A percentile compares a stretch with the other conserved stretches of the same genome.
Conservation (phyloP, 2,113 vertebrate genomes). For the Numida meleagris region DNA sequence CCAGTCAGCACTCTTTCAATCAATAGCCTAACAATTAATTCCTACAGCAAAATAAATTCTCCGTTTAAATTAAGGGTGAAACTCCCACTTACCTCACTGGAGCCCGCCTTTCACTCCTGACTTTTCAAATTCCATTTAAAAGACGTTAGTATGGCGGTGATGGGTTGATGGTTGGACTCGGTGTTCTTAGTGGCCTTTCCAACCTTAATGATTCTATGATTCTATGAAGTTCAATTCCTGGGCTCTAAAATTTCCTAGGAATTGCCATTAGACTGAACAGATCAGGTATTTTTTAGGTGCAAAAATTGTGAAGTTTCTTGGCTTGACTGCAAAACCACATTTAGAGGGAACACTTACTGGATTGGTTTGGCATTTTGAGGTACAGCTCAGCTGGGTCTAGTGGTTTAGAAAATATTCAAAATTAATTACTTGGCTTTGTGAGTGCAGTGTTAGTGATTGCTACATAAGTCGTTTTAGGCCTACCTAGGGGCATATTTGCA, state of each 20-base stretch:
- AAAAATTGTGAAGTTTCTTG: not conserved
- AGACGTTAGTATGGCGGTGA: not conserved
- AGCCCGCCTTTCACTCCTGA: not conserved
- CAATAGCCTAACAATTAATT: not conserved
- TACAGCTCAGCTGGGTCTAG: not conserved
- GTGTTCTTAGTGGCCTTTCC: too few species aligned
- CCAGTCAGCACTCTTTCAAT: not conserved
- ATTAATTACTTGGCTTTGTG: slow-evolving; percentile 53
- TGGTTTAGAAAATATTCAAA: slow-evolving; percentile 28
- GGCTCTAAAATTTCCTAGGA: not conserved
- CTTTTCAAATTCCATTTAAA: not conserved
- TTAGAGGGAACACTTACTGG: not conserved
- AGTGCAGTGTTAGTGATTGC: slow-evolving; percentile 41
- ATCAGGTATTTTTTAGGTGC: not conserved
- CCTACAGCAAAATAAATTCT: not conserved
- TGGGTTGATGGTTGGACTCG: too few species aligned
- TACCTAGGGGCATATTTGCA: slow-evolving; percentile 61
- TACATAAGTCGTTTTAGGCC: slow-evolving; percentile 49
- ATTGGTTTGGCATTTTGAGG: not conserved
- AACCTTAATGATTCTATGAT: too few species aligned
- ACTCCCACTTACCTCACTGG: not conserved
- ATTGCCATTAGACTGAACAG: fast-evolving
- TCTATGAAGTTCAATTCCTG: not conserved
- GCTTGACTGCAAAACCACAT: not conserved
- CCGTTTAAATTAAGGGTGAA: not conserved